phyloP scores from a whole-genome alignment of 2,113 vertebrate species.

The Zootoca vivipara region DNA sequence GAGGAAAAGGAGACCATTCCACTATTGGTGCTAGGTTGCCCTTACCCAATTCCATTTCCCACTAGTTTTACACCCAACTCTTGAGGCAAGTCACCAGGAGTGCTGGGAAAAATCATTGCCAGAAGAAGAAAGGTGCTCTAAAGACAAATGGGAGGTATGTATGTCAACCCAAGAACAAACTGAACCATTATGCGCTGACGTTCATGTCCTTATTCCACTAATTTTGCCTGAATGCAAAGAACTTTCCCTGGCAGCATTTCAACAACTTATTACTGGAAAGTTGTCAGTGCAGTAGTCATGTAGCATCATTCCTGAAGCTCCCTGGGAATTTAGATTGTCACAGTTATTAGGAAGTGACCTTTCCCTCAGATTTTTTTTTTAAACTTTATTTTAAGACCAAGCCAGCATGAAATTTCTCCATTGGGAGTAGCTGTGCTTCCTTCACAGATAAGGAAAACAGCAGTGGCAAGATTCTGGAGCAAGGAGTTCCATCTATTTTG shows the following conservation, averaged over 20 bases:
- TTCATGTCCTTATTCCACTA: slow-evolving; percentile 55
- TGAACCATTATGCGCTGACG: slow-evolving; percentile 27
- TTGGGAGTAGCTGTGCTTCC: slow-evolving; percentile 87
- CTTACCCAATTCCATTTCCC: background rate
- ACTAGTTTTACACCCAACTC: background rate
- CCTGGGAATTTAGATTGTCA: slow-evolving; percentile 88
- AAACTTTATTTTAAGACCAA: slow-evolving; percentile 93
- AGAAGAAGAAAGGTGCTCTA: background rate
- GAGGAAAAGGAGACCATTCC: background rate
- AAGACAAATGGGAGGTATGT: background rate
- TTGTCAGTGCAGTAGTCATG: slow-evolving; percentile 69
- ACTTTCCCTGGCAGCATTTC: slow-evolving; percentile 64
- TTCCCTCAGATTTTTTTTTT: slow-evolving; percentile 91
- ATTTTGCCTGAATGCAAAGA: slow-evolving; percentile 54
- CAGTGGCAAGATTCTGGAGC: slow-evolving; percentile 69
- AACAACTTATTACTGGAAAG: slow-evolving; percentile 73
- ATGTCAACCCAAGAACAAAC: slow-evolving; percentile 37
- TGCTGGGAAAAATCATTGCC: background rate
- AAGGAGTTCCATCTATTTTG: slow-evolving; percentile 63
- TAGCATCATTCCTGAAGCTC: slow-evolving; percentile 78
- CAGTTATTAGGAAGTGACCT: slow-evolving; percentile 93
- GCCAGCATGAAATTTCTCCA: slow-evolving; percentile 88
- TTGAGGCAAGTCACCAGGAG: background rate
- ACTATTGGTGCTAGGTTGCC: background rate
- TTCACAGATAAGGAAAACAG: slow-evolving; percentile 87